Conservation (phyloP, 2,797 vertebrate genomes). For the Otolemur crassicaudatus region DNA sequence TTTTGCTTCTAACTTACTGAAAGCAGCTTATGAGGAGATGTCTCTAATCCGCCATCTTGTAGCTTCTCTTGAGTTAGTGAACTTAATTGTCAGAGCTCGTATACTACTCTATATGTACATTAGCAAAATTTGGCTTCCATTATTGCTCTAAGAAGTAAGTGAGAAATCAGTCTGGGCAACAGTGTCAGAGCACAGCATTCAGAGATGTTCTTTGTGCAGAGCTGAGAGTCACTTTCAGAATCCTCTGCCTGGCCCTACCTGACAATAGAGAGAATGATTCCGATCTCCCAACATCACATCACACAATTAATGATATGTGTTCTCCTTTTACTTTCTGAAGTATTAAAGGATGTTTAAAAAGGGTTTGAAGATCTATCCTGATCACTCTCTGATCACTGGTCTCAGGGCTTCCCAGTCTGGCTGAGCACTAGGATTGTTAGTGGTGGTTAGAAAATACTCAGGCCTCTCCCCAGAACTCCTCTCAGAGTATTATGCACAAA, state of each 20-base stretch:
- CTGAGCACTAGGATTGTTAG: no score
- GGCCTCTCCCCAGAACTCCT: background rate
- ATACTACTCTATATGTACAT: background rate
- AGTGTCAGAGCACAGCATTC: background rate
- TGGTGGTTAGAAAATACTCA: background rate
- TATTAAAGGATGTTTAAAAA: background rate
- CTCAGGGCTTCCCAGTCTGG: background rate
- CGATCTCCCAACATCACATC: background rate
- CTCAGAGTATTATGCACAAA: background rate
- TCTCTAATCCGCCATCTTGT: no score
- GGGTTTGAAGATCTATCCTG: background rate
- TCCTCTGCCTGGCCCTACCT: fast-evolving
- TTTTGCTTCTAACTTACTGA: no score
- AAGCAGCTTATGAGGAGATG: no score
- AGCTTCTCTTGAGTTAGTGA: no score
- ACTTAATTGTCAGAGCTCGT: no score
- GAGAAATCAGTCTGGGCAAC: background rate
- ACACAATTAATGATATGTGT: background rate
- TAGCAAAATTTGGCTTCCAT: no score
- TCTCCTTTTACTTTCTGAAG: background rate
- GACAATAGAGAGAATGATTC: fast-evolving
- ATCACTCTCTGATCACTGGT: background rate
- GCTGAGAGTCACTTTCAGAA: background rate
- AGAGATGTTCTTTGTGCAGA: background rate
- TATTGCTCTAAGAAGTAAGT: background rate